phyloP scores from a whole-genome alignment of 2,113 vertebrate species.

The Brachypodius melanocephalos region DNA sequence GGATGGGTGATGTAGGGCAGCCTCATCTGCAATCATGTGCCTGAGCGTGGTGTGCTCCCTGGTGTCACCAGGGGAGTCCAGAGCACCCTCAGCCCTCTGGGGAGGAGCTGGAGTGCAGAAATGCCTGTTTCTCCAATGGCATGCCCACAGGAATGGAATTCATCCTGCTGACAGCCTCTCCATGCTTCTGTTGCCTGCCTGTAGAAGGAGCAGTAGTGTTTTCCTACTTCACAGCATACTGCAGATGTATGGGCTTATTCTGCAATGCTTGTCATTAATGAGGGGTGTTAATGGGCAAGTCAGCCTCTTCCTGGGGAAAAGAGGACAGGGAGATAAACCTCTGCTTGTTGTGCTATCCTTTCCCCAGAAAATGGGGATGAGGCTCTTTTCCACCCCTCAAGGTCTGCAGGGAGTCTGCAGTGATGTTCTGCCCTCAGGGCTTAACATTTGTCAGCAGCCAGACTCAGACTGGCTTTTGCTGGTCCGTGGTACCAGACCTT shows the following conservation, averaged over 20 bases:
- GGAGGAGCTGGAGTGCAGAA: not conserved
- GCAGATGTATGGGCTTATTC: not conserved
- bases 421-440: not conserved
- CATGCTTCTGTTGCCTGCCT: accelerated
- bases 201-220: not conserved
- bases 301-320: not conserved
- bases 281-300: not conserved
- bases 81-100: not conserved
- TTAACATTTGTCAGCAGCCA: not conserved
- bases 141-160: not conserved
- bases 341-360: not conserved
- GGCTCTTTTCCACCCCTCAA: too few relatives aligned
- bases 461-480: not conserved
- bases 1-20: not conserved
- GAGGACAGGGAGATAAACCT: not conserved
- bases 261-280: not conserved
- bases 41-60: not conserved
- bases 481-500: not conserved
- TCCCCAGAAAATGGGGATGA: not conserved
- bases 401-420: not conserved
- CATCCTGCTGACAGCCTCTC: accelerated
- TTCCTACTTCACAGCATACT: accelerated
- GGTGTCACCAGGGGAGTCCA: accelerated
- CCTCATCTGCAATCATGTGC: accelerated
- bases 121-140: accelerated